Base-by-base conservation (phyloP, 2,888 invertebrate genomes). In the Scaeva pyrastri region DNA sequence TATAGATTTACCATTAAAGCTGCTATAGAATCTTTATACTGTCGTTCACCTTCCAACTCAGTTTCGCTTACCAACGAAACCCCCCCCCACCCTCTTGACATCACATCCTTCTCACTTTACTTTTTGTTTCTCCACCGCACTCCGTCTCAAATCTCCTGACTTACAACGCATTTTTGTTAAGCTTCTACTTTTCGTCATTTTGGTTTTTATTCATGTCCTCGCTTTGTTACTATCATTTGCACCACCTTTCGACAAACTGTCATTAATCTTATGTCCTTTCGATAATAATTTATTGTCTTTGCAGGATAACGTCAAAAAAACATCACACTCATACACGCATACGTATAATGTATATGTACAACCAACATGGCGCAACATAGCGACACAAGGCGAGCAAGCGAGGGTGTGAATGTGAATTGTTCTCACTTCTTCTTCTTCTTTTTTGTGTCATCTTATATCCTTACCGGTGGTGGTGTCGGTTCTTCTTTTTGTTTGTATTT, bases 221-320 rank as follows among this genome's bases (percentile, higher is more conserved):
- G 81, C 82, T 82, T 86, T 86, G 86, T 86, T 86, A 86, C 86
- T 78, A 86, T 82, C 86, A 86, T 82, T 86, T 86, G 86, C 86
- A 86, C 86, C 86, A 68, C 68, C 68, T 68, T 86, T 86, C 86
- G 86, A 86, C 86, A 86, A 82, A 86, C 86, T 82, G 86, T 86
- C 86, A 86, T 86, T 86, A 86, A 86, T 86, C 86, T 86, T 86
- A 86, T 82, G 81, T 86, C 86, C 86, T 82, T 86, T 86, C 86
- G 81, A 86, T 86, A 86, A 86, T 86, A 86, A 86, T 86, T 86
- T 86, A 86, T 86, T 86, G 86, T 86, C 82, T 82, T 82, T 86
- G 71, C 41, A 82, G 86, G 82, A 86, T 86, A 86, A 82, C 74
- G 86, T 86, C 86, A 86, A 82, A 74, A 78, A 81, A 76, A 81